Evolutionary conservation across 2,888 invertebrate species (phyloP).

Genomic region (Chymomyza caudatula): DNA sequence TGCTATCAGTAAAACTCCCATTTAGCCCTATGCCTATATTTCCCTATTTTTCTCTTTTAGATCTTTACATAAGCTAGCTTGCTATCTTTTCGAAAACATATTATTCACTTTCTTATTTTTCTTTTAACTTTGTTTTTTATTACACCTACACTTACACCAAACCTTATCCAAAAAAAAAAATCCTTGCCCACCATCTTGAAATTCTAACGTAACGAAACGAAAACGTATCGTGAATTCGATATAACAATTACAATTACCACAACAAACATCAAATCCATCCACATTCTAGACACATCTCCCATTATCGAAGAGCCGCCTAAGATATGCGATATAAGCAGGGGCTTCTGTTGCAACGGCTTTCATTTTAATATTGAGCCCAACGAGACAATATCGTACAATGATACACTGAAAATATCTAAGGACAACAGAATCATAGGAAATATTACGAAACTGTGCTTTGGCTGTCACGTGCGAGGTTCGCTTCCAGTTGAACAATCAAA

Average conservation of each 20-base stretch:
- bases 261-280: constrained; percentile 56
- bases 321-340: constrained; percentile 65
- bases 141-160: constrained; percentile 31
- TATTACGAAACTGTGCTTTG: constrained; percentile 67
- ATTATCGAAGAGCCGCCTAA: constrained; percentile 64
- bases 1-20: not conserved
- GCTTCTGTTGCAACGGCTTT: constrained; percentile 73
- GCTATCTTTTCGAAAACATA: not conserved
- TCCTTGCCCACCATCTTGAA: constrained; percentile 2
- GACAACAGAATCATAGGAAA: constrained; percentile 72
- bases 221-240: constrained; percentile 17
- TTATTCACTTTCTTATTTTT: constrained; percentile 23
- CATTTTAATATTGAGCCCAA: constrained; percentile 69
- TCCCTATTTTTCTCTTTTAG: not conserved
- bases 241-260: constrained; percentile 29
- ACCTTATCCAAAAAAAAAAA: not conserved
- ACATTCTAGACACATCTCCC: constrained; percentile 68
- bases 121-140: constrained; percentile 51
- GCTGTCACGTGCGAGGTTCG: constrained; percentile 72
- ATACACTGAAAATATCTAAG: constrained; percentile 68
- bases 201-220: constrained; percentile 4
- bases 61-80: not conserved
- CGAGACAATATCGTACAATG: constrained; percentile 72
- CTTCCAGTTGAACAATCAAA: constrained; percentile 18
- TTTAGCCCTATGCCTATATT: not conserved